Base-by-base conservation (phyloP, 2,888 invertebrate species). In the Chrysolina americana region DNA sequence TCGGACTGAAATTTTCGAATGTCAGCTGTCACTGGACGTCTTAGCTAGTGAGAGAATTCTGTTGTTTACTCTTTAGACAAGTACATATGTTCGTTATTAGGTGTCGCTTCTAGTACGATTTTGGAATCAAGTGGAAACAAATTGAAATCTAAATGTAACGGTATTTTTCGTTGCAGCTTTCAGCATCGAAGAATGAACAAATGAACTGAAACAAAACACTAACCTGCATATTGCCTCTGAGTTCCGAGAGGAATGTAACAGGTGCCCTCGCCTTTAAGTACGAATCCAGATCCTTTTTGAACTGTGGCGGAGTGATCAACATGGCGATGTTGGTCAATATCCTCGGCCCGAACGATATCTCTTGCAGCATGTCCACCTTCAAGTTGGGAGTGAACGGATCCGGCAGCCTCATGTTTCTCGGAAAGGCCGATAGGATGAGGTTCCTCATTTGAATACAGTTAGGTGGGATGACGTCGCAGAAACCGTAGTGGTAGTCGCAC, bases 371-470 rank as follows among this genome's bases (percentile, higher is more conserved):
- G 85, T 98, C 98, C 66, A 97, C 95, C 79, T 98, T 98, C 76
- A 99, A 89, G 86, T 98, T 98, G 0, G 98, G 98, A 44, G 98
- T 98, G 89, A 99, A 99, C 0, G 99, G 99, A 90, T 99, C 99
- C 0, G 99, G 99, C 64, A 99, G 90, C 0, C 98, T 92, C 99
- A 99, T 99, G 86, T 97, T 98, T 65, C 98, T 92, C 11, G 99
- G 99, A 87, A 98, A 99, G 2, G 99, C 99, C 4, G 98, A 98
- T 77, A 99, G 90, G 70, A 99, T 98, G 72, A 99, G 91, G 87
- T 99, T 99, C 68, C 99, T 92, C 97, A 99, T 97, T 88, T 96
- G 99, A 81, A 99, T 98, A 89, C 99, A 99, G 88, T 99, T 99
- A 4, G 99, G 97, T 64, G 99, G 99, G 83, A 99, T 99, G 76